Conservation (phyloP, 1,140 invertebrate genomes). For the Drosophila pruinosa region DNA sequence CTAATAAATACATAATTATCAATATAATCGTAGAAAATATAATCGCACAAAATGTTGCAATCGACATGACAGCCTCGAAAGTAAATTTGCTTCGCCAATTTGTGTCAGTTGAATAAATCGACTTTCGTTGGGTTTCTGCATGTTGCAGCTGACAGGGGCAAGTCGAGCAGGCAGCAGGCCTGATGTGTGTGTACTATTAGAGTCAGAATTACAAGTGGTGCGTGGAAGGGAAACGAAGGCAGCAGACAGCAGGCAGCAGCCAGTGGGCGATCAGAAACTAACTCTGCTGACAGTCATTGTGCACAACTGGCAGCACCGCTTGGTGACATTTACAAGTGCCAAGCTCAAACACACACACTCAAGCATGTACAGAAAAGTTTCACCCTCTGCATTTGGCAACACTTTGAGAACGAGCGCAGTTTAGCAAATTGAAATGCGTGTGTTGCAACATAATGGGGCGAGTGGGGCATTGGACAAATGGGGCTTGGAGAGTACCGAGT, state of each 20-base stretch:
- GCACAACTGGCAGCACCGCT: slow-evolving; percentile 27
- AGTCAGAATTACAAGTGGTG: background rate
- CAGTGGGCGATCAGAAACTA: background rate
- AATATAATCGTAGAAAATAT: slow-evolving; percentile 40
- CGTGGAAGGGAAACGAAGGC: background rate
- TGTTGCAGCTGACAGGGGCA: slow-evolving; percentile 24
- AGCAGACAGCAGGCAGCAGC: background rate
- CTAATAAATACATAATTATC: slow-evolving; percentile 39
- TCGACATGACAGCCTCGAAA: slow-evolving; percentile 38
- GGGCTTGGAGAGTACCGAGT: too few species aligned
- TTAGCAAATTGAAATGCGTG: slow-evolving; percentile 41
- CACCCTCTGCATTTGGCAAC: slow-evolving; percentile 29
- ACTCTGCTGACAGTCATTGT: slow-evolving; percentile 25
- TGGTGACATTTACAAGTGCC: slow-evolving; percentile 37
- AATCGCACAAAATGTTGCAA: too few species aligned
- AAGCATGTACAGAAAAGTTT: slow-evolving; percentile 5
- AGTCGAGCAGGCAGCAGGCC: background rate
- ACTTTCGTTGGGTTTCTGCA: slow-evolving; percentile 5
- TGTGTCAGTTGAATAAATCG: background rate
- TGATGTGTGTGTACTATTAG: slow-evolving; percentile 21
- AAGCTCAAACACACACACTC: background rate
- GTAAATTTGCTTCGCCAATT: slow-evolving; percentile 12
- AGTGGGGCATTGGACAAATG: background rate
- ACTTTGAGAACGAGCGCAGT: slow-evolving; percentile 23
- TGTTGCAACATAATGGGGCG: slow-evolving; percentile 12